Conservation (phyloP, 2,797 vertebrate species). For the Syngnathus rostellatus region DNA sequence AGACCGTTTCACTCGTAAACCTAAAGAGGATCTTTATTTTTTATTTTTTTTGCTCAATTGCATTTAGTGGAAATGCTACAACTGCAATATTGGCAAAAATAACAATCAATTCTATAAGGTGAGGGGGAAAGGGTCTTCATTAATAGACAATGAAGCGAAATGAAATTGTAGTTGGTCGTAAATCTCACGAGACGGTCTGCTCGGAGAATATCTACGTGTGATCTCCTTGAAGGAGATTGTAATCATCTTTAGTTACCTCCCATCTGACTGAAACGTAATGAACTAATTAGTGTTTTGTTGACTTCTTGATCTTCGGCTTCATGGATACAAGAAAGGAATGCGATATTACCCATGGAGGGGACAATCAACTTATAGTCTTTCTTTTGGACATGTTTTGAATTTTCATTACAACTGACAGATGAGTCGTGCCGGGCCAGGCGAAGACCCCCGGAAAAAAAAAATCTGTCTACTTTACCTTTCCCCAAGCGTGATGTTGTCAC, state of each 20-base stretch:
- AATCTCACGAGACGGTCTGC: not conserved
- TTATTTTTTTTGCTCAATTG: no score
- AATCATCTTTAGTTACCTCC: not conserved
- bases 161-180: not conserved
- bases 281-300: not conserved
- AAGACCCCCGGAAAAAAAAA: no score
- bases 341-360: not conserved
- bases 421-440: no score
- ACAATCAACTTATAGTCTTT: no score
- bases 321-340: not conserved
- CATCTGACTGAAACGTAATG: not conserved
- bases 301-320: not conserved
- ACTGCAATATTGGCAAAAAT: no score
- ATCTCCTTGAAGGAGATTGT: not conserved
- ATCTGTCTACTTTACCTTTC: not conserved
- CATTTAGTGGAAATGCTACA: no score
- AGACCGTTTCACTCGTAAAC: no score
- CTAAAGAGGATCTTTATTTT: no score
- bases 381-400: no score
- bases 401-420: no score
- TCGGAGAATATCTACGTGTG: not conserved
- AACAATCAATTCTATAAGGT: no score
- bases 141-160: not conserved
- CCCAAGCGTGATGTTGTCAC: not conserved
- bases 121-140: no score